A percentile compares a stretch with the other conserved stretches of the same genome.
phyloP scores from a whole-genome alignment of 2,797 vertebrate genomes.

The Chanos chanos region DNA sequence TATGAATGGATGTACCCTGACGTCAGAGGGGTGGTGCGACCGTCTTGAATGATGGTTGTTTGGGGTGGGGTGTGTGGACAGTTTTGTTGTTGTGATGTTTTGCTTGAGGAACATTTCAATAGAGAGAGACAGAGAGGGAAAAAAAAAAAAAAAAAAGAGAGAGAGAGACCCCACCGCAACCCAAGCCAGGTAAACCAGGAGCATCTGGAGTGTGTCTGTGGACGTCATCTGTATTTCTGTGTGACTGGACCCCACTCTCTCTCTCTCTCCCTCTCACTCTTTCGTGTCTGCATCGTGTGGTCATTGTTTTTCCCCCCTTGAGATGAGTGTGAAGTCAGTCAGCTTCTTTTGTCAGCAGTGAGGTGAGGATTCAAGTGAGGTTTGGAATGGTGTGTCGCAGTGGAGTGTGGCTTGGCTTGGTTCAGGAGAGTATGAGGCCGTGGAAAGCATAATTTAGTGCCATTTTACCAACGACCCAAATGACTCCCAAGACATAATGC shows the following conservation, averaged over 20 bases:
- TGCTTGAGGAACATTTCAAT: too few relatives aligned
- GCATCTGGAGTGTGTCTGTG: constrained; percentile 17
- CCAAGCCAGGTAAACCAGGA: constrained; percentile 1
- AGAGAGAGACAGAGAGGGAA: constrained; percentile 3
- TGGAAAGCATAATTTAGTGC: constrained; percentile 29
- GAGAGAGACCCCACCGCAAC: constrained; percentile 15
- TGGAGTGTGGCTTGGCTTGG: constrained; percentile 37
- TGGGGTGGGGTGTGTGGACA: too few relatives aligned
- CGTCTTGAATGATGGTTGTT: too few relatives aligned
- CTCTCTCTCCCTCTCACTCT: too few relatives aligned
- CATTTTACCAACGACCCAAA: constrained; percentile 16
- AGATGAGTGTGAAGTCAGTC: constrained; percentile 24
- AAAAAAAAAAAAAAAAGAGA: constrained; percentile 10
- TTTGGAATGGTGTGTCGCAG: constrained; percentile 30
- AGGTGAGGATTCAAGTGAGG: constrained; percentile 15
- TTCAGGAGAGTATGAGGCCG: constrained; percentile 18
- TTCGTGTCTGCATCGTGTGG: constrained; percentile 30
- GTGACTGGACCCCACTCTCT: constrained; percentile 14
- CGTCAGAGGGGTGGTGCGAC: too few relatives aligned
- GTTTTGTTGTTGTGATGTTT: too few relatives aligned
- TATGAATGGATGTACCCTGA: too few relatives aligned
- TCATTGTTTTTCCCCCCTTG: constrained; percentile 23
- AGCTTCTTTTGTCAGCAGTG: constrained; percentile 33
- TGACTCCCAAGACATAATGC: constrained; percentile 17
- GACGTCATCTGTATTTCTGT: constrained; percentile 25